These are phyloP conservation scores for Conus ventricosus DNA, from an alignment of 1,140 invertebrate species.

Conservation along the genomic window DNA sequence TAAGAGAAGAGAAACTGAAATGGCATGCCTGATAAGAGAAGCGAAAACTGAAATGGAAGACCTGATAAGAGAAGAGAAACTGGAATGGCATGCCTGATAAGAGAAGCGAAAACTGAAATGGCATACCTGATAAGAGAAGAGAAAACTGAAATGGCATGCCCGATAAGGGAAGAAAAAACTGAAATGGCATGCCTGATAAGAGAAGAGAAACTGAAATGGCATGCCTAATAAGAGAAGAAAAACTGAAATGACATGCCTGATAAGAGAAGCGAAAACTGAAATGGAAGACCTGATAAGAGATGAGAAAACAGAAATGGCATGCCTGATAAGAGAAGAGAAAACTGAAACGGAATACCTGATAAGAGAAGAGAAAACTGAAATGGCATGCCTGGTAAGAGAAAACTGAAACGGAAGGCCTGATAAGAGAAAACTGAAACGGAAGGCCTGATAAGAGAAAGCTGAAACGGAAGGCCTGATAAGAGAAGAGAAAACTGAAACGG, in stretches of 20 bases:
- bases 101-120: not conserved
- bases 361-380: not conserved
- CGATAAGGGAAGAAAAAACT: not conserved
- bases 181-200: not conserved
- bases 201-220: not conserved
- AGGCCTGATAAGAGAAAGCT: not conserved
- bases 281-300: not conserved
- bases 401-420: not conserved
- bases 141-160: not conserved
- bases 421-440: not conserved
- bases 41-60: no score
- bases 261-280: not conserved
- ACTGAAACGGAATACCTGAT: not conserved
- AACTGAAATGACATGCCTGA: not conserved
- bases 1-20: not conserved
- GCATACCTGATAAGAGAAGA: not conserved
- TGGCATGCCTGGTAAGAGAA: not conserved
- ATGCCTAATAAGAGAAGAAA: no score
- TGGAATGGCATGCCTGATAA: not conserved
- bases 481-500: not conserved
- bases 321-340: not conserved
- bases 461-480: not conserved
- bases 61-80: not conserved
- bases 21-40: no score
- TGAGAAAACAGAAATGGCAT: not conserved